Conservation (phyloP, 2,797 vertebrate genomes). For the Rhincodon typus region DNA sequence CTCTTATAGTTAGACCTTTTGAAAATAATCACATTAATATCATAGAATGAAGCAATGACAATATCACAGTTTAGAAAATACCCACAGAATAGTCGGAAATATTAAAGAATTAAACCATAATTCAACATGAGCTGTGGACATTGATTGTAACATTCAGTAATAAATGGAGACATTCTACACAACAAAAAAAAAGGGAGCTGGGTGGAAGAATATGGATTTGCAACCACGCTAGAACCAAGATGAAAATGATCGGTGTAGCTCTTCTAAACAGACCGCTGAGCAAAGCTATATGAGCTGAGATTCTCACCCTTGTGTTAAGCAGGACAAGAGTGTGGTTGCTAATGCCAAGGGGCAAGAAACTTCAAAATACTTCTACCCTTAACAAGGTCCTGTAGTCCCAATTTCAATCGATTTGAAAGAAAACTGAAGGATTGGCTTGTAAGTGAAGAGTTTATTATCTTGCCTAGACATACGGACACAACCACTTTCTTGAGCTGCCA, state of each 20-base stretch:
- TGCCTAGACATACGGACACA: no score
- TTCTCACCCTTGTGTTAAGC: neutral
- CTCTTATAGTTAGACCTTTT: neutral
- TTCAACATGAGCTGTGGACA: neutral
- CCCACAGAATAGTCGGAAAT: neutral
- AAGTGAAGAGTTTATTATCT: neutral
- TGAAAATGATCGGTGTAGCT: neutral
- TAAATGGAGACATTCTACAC: conserved; percentile 12
- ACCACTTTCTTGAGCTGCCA: neutral
- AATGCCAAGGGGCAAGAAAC: neutral
- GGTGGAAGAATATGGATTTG: neutral
- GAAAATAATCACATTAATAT: neutral
- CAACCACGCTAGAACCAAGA: neutral
- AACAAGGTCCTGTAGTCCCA: neutral
- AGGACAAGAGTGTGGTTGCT: neutral
- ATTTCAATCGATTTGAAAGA: neutral
- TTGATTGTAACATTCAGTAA: neutral
- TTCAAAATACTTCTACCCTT: neutral
- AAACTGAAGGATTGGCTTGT: neutral
- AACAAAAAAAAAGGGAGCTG: neutral
- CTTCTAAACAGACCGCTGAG: neutral
- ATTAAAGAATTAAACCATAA: neutral
- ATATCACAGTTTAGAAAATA: no score
- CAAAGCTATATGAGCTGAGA: neutral
- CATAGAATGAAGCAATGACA: neutral